Evolutionary conservation across 1,140 invertebrate species (phyloP), one percentile per base, ranked within the genome.

Genomic region (Planococcus citri): DNA sequence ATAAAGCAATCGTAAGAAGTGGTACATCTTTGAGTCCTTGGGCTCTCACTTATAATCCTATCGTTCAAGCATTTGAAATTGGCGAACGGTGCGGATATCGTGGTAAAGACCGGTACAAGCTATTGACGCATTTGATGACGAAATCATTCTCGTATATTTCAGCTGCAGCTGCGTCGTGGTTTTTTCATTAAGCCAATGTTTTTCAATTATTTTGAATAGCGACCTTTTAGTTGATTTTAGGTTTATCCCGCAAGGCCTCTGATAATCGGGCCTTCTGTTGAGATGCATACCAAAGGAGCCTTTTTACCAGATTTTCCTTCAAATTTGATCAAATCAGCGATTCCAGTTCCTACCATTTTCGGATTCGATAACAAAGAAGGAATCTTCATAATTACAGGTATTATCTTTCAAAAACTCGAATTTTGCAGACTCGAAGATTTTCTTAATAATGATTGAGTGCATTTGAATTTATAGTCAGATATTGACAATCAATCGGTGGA

Each of bases 1-100:
- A 72, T 51, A 72, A 70, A 41, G 71, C 61, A 0, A 70, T 72
- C 10, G 37, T 70, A 20, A 69, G 70, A 27, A 70, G 71, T 14
- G 71, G 71, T n/a, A 0, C 71, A 3, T 58, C 64, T 10, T 3
- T 57, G 1, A 41, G 69, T 20, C 24, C 3, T 8, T 68, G 69
- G 61, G 64, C 60, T 8, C 6, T 72, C 1, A 12, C 9, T 2
- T 14, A 61, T 27, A 17, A 68, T 9, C 68, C 27, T 68, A 14
- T 33, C 8, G 29, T 2, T 27, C n/a, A 27, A 17, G 12, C 12
- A 17, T 22, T 8, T 24, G 8, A 41, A 38, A 57, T 0, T 70
- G 9, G 12, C 37, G 1, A 22, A 41, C 1, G 27, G 57, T 51
- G 58, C 60, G 1, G 64, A 24, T 14, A 17, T 27, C 1, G 9